Evolutionary conservation across 1,140 invertebrate genomes (phyloP).

Genomic region (Cotesia chilonis): DNA sequence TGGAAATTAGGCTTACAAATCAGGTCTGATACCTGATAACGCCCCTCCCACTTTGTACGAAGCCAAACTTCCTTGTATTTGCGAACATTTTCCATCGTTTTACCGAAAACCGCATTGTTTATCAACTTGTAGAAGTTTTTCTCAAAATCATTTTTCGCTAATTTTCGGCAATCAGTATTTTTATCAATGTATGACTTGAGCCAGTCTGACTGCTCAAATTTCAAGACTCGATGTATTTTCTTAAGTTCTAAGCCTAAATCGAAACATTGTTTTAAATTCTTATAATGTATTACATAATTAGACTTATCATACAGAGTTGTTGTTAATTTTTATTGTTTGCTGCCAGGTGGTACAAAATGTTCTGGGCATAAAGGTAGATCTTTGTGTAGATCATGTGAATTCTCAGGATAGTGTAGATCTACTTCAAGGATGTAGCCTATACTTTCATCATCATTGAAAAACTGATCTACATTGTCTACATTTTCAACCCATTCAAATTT

Average conservation of each 20-base stretch:
- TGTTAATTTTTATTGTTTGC: slow-evolving; percentile 1
- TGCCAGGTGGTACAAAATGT: slow-evolving; percentile 18
- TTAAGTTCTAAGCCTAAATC: not conserved
- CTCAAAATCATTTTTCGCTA: no score
- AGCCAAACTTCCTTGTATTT: slow-evolving; percentile 3
- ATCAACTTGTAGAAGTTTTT: not conserved
- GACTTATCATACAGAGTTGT: not conserved
- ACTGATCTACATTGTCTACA: no score
- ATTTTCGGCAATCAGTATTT: no score
- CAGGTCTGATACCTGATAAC: not conserved
- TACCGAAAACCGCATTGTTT: slow-evolving; percentile 25
- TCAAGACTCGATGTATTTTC: no score
- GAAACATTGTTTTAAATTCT: no score
- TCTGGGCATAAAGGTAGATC: no score
- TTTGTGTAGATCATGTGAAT: no score
- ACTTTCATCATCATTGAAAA: no score
- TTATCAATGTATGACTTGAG: not conserved
- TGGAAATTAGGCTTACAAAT: not conserved
- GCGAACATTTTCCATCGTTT: slow-evolving; percentile 12
- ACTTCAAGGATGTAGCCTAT: no score
- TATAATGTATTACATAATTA: not conserved
- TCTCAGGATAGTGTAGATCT: no score
- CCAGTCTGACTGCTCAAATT: no score
- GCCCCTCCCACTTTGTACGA: not conserved
- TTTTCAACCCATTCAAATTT: no score